Base-by-base conservation (phyloP, 2,113 vertebrate genomes). In the Anthoscopus minutus region DNA sequence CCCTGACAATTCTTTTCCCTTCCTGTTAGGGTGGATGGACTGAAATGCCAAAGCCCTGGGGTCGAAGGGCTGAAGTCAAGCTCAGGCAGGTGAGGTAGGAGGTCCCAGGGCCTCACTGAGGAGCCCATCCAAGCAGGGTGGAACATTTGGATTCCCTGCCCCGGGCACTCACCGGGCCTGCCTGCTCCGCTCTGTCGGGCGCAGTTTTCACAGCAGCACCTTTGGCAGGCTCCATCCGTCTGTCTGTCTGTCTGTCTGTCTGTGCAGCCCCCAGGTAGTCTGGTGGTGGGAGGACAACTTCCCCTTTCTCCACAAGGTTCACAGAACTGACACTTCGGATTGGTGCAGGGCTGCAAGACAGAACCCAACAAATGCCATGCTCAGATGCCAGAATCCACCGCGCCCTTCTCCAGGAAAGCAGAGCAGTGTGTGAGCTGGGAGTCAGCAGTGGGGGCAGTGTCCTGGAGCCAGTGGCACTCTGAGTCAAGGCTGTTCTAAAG, bases 211-310 rank as follows among this genome's bases (percentile, higher is more conserved):
- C 85, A 18, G 95, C 67, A 10, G 91, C 22, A 3, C 58, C 81
- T 45, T 70, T 94, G 89, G 97, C 88, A 31, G 53, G 7, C 11
- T 96, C 97, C 4, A 1, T 31, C 86, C 42, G 94, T 62, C 42
- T 90, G 7, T 96, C 95, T 10, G 98, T 15, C 44, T 95, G 94
- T 62, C 42, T 90, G 7, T 96, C 95, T 10, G 98, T 15, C 44
- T 95, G 92, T 5, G 71, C 6, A 44, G 97, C 69, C 31, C 99
- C 98, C 71, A 98, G 91, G 89, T 99, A 99, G 96, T 99, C 99
- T 5, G 99, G 98, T 0, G 99, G 98, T 1, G 99, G 99, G 69
- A 99, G 98, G 79, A 98, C 87, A 38, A 99, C 97, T 0, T 96
- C 93, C 31, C 96, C 96, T 53, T 98, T 98, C 60, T 99, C 98